These are phyloP conservation scores for Ips nitidus DNA, from an alignment of 1,140 invertebrate genomes.

Conservation along the genomic window DNA sequence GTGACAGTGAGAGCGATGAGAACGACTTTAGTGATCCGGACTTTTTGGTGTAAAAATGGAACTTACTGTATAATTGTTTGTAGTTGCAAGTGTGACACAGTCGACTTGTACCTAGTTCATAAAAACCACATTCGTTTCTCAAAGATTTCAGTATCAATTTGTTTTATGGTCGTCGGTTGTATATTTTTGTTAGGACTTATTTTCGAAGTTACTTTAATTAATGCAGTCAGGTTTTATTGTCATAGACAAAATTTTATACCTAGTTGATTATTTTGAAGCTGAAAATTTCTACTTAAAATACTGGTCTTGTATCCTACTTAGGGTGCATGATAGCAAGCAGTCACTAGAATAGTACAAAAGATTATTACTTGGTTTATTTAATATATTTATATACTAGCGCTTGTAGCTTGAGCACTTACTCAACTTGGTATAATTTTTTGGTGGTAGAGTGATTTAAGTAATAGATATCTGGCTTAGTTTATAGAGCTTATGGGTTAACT, in stretches of 20 bases:
- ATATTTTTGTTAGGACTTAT: too few relatives aligned
- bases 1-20: slow-evolving; percentile 58
- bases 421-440: slow-evolving; percentile 21
- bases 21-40: slow-evolving; percentile 73
- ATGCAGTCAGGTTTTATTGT: too few relatives aligned
- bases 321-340: neutral
- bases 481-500: neutral
- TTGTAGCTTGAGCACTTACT: neutral
- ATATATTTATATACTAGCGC: neutral
- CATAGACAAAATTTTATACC: too few relatives aligned
- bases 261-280: too few relatives aligned
- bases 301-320: too few relatives aligned
- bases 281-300: too few relatives aligned
- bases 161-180: too few relatives aligned
- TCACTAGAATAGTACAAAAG: slow-evolving; percentile 1
- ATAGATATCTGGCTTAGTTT: too few relatives aligned
- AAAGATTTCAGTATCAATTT: too few relatives aligned
- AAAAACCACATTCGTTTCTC: too few relatives aligned
- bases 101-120: neutral
- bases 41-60: slow-evolving; percentile 56
- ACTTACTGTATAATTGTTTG: too few relatives aligned
- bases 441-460: slow-evolving; percentile 4
- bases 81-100: neutral
- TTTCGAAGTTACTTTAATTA: too few relatives aligned
- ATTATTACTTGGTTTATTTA: neutral